Conservation (phyloP, 2,888 invertebrate genomes). For the Macropis europaea region DNA sequence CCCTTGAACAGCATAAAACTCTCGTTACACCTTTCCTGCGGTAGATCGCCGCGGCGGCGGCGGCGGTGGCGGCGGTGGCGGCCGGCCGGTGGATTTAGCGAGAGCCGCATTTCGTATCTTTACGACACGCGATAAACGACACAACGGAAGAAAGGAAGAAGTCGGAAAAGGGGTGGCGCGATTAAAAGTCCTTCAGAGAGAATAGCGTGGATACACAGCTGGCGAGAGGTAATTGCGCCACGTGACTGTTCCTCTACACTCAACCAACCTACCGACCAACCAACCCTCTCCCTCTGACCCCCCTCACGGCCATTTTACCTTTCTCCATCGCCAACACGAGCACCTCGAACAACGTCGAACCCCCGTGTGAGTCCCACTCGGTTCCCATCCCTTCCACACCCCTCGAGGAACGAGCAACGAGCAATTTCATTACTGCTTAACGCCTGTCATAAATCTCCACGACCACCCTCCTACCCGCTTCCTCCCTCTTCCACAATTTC, state of each 20-base stretch:
- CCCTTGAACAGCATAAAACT: slow-evolving; percentile 35
- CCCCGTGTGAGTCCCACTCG: slow-evolving; percentile 65
- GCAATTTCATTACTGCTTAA: slow-evolving; percentile 82
- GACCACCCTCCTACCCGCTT: slow-evolving; percentile 64
- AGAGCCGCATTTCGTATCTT: slow-evolving; percentile 36
- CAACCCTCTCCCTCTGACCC: slow-evolving; percentile 6
- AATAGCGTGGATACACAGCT: slow-evolving; percentile 73
- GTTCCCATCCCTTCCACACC: slow-evolving; percentile 67
- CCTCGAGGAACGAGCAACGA: slow-evolving; percentile 78
- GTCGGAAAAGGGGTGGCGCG: slow-evolving; percentile 60
- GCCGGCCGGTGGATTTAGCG: slow-evolving; percentile 23
- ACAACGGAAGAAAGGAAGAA: slow-evolving; percentile 54
- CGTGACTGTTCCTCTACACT: slow-evolving; percentile 74
- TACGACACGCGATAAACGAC: slow-evolving; percentile 63
- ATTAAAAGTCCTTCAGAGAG: slow-evolving; percentile 75
- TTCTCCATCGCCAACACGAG: slow-evolving; percentile 40
- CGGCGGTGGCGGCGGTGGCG: neutral
- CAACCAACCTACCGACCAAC: slow-evolving; percentile 43
- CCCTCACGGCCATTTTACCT: slow-evolving; percentile 34
- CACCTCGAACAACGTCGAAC: slow-evolving; percentile 58
- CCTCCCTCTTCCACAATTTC: slow-evolving; percentile 48
- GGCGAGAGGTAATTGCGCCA: slow-evolving; percentile 77
- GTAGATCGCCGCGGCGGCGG: slow-evolving; percentile 3
- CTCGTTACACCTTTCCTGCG: slow-evolving; percentile 4
- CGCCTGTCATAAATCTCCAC: slow-evolving; percentile 81